These are phyloP conservation scores for Drepanosiphum platanoidis DNA, from an alignment of 2,888 invertebrate species.

Conservation along the genomic window DNA sequence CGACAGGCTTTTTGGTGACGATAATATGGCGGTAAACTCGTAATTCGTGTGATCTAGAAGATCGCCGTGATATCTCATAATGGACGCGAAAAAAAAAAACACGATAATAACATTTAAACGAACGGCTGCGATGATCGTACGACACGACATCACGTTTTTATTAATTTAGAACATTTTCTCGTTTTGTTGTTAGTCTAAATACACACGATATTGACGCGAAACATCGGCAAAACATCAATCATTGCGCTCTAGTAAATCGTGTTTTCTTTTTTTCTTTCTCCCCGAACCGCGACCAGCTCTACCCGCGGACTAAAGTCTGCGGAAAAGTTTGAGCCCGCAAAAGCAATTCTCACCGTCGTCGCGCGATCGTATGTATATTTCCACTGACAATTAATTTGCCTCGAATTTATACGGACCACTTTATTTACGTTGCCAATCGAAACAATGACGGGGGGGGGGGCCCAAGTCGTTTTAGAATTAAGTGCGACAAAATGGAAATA, in stretches of 20 bases:
- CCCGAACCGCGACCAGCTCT: no score
- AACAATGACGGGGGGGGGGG: neutral
- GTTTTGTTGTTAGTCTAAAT: neutral
- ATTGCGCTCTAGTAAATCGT: neutral
- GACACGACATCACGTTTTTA: neutral
- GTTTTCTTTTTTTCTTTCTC: neutral
- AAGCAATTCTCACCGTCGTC: neutral
- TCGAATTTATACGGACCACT: neutral
- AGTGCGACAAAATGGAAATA: slow-evolving; percentile 20
- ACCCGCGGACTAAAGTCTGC: neutral
- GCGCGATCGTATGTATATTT: neutral
- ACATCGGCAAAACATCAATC: neutral
- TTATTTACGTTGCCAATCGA: slow-evolving; percentile 14
- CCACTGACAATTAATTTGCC: neutral
- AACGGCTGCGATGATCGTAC: neutral
- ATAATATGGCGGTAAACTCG: no score
- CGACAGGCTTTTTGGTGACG: no score
- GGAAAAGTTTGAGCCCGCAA: neutral
- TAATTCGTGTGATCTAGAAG: no score
- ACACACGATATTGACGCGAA: neutral
- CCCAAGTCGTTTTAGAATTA: neutral
- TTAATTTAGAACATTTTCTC: neutral
- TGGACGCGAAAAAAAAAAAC: no score
- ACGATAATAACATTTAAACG: no score
- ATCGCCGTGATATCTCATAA: no score